Conservation (phyloP, 2,888 invertebrate species). For the Ypsolopha sequella region DNA sequence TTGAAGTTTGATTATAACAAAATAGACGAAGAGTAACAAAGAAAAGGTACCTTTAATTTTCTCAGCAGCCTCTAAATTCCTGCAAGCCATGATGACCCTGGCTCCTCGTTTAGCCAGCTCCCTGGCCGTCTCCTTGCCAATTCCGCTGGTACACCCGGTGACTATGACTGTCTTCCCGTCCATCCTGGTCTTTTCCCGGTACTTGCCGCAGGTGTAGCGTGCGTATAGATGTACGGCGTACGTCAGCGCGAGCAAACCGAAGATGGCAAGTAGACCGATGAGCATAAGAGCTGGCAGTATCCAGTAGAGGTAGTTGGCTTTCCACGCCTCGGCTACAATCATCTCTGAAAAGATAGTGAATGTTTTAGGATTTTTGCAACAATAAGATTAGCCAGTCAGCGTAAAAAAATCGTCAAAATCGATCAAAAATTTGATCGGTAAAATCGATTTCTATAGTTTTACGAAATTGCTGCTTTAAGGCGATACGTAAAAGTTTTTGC, state of each 20-base stretch:
- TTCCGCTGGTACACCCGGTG: slow-evolving; percentile 91
- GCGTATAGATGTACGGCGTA: slow-evolving; percentile 65
- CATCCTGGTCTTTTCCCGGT: slow-evolving; percentile 74
- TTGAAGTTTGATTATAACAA: not conserved
- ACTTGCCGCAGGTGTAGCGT: slow-evolving; percentile 59
- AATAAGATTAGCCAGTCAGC: too few species aligned
- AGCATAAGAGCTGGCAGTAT: slow-evolving; percentile 41
- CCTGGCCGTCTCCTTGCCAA: slow-evolving; percentile 84
- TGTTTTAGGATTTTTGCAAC: not conserved
- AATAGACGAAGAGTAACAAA: not conserved
- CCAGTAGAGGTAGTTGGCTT: slow-evolving; percentile 49
- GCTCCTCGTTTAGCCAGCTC: slow-evolving; percentile 84
- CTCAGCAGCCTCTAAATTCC: slow-evolving; percentile 80
- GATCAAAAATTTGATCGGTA: too few species aligned
- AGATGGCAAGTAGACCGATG: slow-evolving; percentile 33
- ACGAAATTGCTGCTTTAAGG: too few species aligned
- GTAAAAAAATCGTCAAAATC: too few species aligned
- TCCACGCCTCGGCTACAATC: slow-evolving; percentile 55
- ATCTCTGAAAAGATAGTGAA: slow-evolving; percentile 38
- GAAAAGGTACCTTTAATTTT: slow-evolving; percentile 73
- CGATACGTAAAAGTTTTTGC: too few species aligned
- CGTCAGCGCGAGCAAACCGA: slow-evolving; percentile 46
- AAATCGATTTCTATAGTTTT: too few species aligned
- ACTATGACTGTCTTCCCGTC: slow-evolving; percentile 89
- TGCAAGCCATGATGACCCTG: slow-evolving; percentile 87